Evolutionary conservation across 2,888 invertebrate genomes (phyloP).

Genomic region (Chelonus formosanus): DNA sequence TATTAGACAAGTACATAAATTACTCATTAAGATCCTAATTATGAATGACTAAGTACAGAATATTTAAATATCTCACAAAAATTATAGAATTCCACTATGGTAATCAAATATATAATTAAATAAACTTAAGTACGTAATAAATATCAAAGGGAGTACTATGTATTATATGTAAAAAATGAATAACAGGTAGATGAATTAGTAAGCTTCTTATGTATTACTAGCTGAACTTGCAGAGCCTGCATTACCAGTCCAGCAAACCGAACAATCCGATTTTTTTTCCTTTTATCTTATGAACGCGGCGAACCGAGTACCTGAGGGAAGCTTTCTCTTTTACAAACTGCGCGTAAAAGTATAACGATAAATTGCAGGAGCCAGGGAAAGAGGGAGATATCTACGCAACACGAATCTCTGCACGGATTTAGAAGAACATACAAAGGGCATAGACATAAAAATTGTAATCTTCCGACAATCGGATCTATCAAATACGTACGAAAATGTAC

Average conservation of each 20-base stretch:
- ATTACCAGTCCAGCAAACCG: constrained; percentile 56
- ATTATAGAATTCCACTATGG: not conserved
- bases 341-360: constrained; percentile 5
- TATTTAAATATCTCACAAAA: too few relatives aligned
- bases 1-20: too few relatives aligned
- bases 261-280: constrained; percentile 51
- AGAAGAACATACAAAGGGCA: not conserved
- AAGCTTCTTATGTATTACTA: constrained; percentile 58
- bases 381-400: not conserved
- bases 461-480: constrained; percentile 40
- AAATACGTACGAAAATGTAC: not conserved
- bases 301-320: constrained; percentile 15
- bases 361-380: not conserved
- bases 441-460: constrained; percentile 48
- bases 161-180: constrained; percentile 2
- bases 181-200: constrained; percentile 50
- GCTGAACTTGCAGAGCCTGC: constrained; percentile 58
- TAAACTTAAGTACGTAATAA: not conserved
- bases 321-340: constrained; percentile 4
- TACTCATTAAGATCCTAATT: too few relatives aligned
- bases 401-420: constrained; percentile 6
- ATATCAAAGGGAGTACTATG: not conserved
- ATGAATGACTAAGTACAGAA: too few relatives aligned
- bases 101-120: not conserved
- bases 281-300: constrained; percentile 17